Evolutionary conservation across 2,113 vertebrate species (phyloP).

Genomic region (Grammomys dolichurus): DNA sequence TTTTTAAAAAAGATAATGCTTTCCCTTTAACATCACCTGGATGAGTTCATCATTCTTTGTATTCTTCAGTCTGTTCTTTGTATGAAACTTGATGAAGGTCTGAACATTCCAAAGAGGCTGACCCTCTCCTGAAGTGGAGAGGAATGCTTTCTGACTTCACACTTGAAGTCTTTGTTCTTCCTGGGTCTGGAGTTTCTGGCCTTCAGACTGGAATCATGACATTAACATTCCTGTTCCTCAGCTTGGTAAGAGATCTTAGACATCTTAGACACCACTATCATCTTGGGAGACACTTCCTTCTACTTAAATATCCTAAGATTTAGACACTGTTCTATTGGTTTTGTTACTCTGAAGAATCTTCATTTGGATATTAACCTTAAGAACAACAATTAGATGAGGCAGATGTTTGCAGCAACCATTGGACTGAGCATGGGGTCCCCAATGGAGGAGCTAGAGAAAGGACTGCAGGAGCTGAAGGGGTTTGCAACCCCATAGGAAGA

Average conservation of each 20-base stretch:
- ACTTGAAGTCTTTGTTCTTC: not conserved
- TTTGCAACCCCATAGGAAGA: too few species aligned
- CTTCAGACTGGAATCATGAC: not conserved
- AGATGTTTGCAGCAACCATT: too few species aligned
- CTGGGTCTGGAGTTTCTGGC: not conserved
- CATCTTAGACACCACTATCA: not conserved
- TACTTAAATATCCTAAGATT: not conserved
- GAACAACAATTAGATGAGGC: not conserved
- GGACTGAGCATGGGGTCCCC: too few species aligned
- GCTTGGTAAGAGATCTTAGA: not conserved
- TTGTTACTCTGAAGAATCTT: not conserved
- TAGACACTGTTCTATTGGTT: not conserved
- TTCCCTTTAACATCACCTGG: not conserved
- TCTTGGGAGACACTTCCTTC: not conserved
- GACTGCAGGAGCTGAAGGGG: too few species aligned
- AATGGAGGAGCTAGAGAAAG: too few species aligned
- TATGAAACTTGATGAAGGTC: not conserved
- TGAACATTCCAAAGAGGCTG: not conserved
- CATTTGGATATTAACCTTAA: not conserved
- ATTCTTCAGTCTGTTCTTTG: not conserved
- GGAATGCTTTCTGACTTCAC: not conserved
- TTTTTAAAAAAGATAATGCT: not conserved
- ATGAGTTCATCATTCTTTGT: not conserved
- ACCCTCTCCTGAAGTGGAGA: not conserved
- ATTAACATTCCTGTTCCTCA: not conserved